Evolutionary conservation across 2,113 vertebrate species (phyloP).

Genomic region (Cololabis saira): DNA sequence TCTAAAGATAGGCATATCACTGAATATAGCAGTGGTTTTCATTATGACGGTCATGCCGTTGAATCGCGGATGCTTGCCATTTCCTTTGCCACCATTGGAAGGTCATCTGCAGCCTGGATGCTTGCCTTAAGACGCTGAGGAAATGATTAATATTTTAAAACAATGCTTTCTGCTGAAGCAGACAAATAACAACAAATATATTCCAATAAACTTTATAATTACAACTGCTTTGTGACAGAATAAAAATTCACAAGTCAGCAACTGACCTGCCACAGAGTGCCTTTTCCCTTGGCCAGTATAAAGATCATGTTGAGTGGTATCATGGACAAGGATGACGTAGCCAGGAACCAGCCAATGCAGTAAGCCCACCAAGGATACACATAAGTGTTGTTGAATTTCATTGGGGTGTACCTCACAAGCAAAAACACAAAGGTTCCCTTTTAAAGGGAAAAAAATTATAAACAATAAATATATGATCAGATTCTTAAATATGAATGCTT

Average conservation of each 20-base stretch:
- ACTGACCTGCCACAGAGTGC: conserved; percentile 71
- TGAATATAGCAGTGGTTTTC: background rate
- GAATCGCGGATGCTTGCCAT: conserved; percentile 14
- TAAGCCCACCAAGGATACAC: conserved; percentile 79
- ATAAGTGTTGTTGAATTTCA: conserved; percentile 76
- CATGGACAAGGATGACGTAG: conserved; percentile 65
- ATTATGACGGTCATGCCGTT: conserved; percentile 2
- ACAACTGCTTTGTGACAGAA: background rate
- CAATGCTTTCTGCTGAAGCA: background rate
- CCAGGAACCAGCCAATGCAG: conserved; percentile 74
- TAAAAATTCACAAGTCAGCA: background rate
- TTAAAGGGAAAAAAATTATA: background rate
- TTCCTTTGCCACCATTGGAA: conserved; percentile 52
- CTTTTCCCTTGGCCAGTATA: conserved; percentile 66
- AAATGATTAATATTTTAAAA: conserved; percentile 14
- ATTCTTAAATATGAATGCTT: background rate
- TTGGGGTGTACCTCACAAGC: conserved; percentile 68
- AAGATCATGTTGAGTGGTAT: conserved; percentile 72
- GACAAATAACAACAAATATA: background rate
- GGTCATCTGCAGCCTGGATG: conserved; percentile 55
- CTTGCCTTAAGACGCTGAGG: conserved; percentile 60
- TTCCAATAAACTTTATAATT: background rate
- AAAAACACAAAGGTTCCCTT: conserved; percentile 76
- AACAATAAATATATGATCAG: background rate
- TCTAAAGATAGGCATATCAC: conserved; percentile 5